Conservation (phyloP, 2,797 vertebrate species). For the Enteromius fasciolatus region DNA sequence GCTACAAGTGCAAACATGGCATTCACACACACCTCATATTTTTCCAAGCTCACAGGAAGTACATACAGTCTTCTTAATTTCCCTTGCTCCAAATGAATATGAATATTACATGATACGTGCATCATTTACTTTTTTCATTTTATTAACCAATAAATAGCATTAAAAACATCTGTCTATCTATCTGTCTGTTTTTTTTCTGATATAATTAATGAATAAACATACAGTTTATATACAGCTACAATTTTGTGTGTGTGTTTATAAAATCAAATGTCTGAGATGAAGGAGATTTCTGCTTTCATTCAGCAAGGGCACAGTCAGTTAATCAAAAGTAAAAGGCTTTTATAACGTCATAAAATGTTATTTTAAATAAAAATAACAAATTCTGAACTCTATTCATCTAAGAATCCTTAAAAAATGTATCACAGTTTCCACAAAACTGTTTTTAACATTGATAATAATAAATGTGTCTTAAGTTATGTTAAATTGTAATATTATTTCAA, state of each 20-base stretch:
- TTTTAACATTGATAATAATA: not conserved
- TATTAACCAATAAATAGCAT: not conserved
- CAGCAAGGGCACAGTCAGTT: not conserved
- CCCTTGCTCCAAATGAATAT: not conserved
- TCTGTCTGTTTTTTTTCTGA: too few species aligned
- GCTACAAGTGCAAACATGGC: slow-evolving; percentile 42
- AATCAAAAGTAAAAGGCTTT: not conserved
- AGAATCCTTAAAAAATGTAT: not conserved
- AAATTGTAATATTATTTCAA: not conserved
- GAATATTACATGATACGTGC: not conserved
- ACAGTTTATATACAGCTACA: not conserved
- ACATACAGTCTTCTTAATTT: not conserved
- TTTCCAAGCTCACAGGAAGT: slow-evolving; percentile 35
- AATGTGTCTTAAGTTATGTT: not conserved
- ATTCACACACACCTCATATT: slow-evolving; percentile 27
- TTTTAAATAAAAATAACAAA: not conserved
- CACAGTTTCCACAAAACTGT: not conserved
- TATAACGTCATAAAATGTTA: not conserved
- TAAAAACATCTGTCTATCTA: not conserved
- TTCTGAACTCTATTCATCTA: not conserved
- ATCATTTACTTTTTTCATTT: not conserved
- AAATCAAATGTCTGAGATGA: too few species aligned
- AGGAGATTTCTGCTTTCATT: not conserved
- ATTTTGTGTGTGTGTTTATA: not conserved
- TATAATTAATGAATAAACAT: not conserved